Evolutionary conservation across 2,888 invertebrate species (phyloP).

Genomic region (Falcaria lacertinaria): DNA sequence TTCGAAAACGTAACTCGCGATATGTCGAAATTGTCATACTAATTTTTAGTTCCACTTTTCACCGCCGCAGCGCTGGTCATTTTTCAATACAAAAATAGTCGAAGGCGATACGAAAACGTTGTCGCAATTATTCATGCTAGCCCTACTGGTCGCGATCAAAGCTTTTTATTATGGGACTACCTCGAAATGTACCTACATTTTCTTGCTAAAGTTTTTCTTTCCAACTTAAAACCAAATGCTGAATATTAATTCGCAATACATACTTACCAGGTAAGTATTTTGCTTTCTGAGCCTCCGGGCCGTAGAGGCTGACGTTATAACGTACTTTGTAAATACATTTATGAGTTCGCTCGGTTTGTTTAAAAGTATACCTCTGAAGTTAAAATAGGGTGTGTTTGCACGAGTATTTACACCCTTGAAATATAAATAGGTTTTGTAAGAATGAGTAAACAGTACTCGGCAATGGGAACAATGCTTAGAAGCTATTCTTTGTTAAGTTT

Average conservation of each 20-base stretch:
- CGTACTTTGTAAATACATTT: conserved; percentile 8
- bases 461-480: not conserved
- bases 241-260: not conserved
- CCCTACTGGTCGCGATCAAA: too few species aligned
- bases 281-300: not conserved
- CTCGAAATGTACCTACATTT: not conserved
- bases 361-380: conserved; percentile 27
- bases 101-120: too few species aligned
- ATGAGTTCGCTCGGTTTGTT: conserved; percentile 25
- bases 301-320: not conserved
- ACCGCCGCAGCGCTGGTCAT: too few species aligned
- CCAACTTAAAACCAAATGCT: not conserved
- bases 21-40: too few species aligned
- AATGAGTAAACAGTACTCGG: not conserved
- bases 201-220: not conserved
- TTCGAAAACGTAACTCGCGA: too few species aligned
- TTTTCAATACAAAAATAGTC: too few species aligned
- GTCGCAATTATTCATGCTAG: too few species aligned
- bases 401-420: conserved; percentile 24
- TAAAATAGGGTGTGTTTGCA: conserved; percentile 15
- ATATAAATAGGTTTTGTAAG: conserved; percentile 20
- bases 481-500: not conserved
- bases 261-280: not conserved
- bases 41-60: too few species aligned
- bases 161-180: not conserved